Base-by-base conservation (phyloP, 2,113 vertebrate genomes). In the Geococcyx californianus region DNA sequence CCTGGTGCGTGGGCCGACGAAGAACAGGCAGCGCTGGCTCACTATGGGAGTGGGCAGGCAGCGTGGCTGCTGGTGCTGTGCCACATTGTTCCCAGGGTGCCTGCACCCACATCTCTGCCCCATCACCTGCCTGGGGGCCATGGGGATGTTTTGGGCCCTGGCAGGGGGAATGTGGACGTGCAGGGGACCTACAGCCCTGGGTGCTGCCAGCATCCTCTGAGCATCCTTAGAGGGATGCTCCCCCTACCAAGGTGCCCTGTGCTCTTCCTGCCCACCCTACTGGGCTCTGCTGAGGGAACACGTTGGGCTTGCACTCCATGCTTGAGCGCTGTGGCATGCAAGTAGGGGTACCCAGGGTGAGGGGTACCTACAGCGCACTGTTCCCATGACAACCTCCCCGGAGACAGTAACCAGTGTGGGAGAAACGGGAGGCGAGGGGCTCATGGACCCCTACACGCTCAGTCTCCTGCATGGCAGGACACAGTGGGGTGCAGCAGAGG, bases 321-420 rank as follows among this genome's bases (percentile, higher is more conserved):
- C 20, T 19, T 8, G 33, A 88, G 63, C 60, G 24, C 16, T 2
- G 5, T 17, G 66, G 52, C 24, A 9, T 4, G 4, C 2, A 1
- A 42, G 47, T 52, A 87, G 60, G 81, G 95, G 90, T 94, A 70
- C 68, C 59, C 75, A 12, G 62, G 59, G 25, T 45, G 82, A 76
- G 96, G 94, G 96, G 96, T 85, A 93, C 90, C 85, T 69, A 76
- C 84, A 38, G 52, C 1, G 0, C 75, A 42, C 33, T 0, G 95
- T 96, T 97, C 90, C 96, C 94, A 97, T 97, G 96, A 95, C 96
- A 96, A 97, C 95, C 85, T 97, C 92, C 92, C 17, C 0, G 16
- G 83, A 88, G 90, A 81, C 60, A 40, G 89, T 88, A 55, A 34
- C 7, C 2, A 0, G 28, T 29, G 59, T 0, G 9, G 78, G 70